phyloP scores from a whole-genome alignment of 2,888 invertebrate species.

The Nephrotoma flavescens region DNA sequence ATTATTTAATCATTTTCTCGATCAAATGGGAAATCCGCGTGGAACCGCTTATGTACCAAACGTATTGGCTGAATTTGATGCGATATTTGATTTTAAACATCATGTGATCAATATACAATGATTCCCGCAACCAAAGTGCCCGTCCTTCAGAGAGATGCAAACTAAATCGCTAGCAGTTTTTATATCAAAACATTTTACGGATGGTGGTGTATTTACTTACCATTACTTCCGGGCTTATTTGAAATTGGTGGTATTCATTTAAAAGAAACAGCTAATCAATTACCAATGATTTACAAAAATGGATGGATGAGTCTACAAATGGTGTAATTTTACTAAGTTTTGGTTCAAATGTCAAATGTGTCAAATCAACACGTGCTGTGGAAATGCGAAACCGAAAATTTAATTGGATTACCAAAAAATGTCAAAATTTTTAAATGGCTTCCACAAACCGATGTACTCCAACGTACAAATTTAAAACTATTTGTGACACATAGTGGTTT shows the following conservation, averaged over 20 bases:
- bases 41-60: not conserved
- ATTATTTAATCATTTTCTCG: not conserved
- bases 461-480: not conserved
- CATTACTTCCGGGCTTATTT: not conserved
- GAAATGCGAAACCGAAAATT: not conserved
- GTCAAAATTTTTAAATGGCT: not conserved
- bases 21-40: not conserved
- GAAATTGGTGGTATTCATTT: not conserved
- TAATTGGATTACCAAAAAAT: not conserved
- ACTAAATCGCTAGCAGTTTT: not conserved
- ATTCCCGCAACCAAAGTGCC: not conserved
- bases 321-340: not conserved
- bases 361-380: not conserved
- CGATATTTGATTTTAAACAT: not conserved
- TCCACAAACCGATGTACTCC: not conserved
- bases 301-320: not conserved
- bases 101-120: not conserved
- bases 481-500: not conserved
- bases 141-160: not conserved
- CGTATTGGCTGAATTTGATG: constrained; percentile 9
- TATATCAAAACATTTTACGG: not conserved
- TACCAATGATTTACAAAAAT: not conserved
- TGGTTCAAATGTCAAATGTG: not conserved
- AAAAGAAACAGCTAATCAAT: not conserved
- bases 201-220: not conserved